phyloP scores from a whole-genome alignment of 2,113 vertebrate species.

The Thomomys bottae region DNA sequence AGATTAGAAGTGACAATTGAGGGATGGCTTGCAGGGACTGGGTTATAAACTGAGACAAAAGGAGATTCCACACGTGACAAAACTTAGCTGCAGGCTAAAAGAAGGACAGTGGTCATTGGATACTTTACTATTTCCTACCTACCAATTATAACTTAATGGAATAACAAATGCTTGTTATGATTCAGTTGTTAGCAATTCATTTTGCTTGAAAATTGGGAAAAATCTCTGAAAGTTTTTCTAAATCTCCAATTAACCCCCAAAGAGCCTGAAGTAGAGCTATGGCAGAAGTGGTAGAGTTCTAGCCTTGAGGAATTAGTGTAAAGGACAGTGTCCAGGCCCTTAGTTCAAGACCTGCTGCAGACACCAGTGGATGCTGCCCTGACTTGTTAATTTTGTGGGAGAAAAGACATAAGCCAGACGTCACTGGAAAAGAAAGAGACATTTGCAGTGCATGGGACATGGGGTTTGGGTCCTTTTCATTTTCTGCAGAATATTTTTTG shows the following conservation, averaged over 20 bases:
- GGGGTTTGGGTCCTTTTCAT: conserved; percentile 10
- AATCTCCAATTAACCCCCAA: too few species aligned
- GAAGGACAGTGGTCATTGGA: neutral
- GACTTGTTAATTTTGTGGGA: accelerated
- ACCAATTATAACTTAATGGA: neutral
- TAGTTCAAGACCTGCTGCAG: neutral
- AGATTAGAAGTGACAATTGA: neutral
- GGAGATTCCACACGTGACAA: neutral
- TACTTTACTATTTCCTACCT: neutral
- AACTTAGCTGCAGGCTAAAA: neutral
- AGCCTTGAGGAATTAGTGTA: too few species aligned
- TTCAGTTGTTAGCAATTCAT: neutral
- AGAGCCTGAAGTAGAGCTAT: too few species aligned
- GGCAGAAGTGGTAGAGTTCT: too few species aligned
- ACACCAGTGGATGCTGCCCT: neutral
- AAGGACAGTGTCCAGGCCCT: too few species aligned
- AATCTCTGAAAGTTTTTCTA: too few species aligned
- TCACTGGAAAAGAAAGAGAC: neutral
- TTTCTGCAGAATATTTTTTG: neutral
- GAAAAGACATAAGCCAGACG: neutral
- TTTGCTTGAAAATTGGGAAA: neutral
- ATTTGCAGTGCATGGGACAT: neutral
- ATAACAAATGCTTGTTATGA: neutral
- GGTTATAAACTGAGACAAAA: neutral
- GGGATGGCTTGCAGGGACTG: neutral